These are phyloP conservation scores for Brachypodius melanocephalos DNA, from an alignment of 2,113 vertebrate species.

Conservation along the genomic window DNA sequence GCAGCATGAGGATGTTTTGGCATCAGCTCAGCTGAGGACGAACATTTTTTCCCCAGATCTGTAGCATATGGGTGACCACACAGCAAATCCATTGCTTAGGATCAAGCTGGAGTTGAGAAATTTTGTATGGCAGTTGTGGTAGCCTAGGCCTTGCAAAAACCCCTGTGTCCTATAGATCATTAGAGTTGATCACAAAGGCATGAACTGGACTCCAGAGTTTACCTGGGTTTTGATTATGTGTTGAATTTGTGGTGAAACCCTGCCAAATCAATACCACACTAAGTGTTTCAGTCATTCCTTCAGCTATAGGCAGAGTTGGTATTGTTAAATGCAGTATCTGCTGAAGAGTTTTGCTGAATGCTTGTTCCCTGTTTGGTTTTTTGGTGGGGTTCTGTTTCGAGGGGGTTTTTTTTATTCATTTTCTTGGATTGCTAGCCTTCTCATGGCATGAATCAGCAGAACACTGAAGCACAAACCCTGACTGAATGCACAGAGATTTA, in stretches of 20 bases:
- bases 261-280: not conserved
- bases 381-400: too few relatives aligned
- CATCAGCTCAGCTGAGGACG: not conserved
- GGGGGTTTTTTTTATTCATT: not conserved
- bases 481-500: not conserved
- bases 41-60: not conserved
- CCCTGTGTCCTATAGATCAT: not conserved
- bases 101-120: not conserved
- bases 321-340: not conserved
- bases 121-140: fast-evolving
- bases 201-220: not conserved
- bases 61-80: not conserved
- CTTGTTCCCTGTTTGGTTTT: not conserved
- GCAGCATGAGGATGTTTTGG: not conserved
- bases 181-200: not conserved
- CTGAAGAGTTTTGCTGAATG: not conserved
- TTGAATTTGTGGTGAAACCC: not conserved
- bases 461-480: not conserved
- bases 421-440: not conserved
- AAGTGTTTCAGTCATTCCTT: not conserved
- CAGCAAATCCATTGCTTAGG: not conserved
- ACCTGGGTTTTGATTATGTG: not conserved
- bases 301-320: not conserved
- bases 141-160: not conserved
- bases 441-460: not conserved